Conservation (phyloP, 2,113 vertebrate genomes). For the pig (Sus scrofa) region DNA sequence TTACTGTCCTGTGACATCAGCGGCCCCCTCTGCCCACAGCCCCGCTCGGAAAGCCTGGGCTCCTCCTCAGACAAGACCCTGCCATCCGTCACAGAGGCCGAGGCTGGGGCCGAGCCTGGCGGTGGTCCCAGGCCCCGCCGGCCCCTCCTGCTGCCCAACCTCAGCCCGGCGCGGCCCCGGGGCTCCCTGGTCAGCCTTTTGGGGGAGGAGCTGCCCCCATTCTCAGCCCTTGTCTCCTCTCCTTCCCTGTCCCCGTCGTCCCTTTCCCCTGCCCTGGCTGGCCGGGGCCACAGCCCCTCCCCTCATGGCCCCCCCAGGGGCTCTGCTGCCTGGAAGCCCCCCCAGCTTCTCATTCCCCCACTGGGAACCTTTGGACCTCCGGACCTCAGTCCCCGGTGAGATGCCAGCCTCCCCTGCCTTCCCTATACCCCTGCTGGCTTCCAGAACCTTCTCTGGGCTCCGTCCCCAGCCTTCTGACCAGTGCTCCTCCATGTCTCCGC, state of each 20-base stretch:
- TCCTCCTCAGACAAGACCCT: constrained; percentile 88
- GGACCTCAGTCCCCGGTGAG: constrained; percentile 95
- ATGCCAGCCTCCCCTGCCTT: constrained; percentile 62
- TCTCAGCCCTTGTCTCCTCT: constrained; percentile 87
- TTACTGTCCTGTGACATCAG: background rate
- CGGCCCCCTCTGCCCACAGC: constrained; percentile 82
- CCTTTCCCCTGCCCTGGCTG: constrained; percentile 88
- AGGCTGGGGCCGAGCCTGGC: constrained; percentile 87
- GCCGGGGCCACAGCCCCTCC: constrained; percentile 88
- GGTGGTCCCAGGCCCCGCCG: constrained; percentile 85
- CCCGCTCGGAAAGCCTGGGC: constrained; percentile 83
- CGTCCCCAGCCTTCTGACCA: constrained; percentile 30
- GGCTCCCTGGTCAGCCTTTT: constrained; percentile 91
- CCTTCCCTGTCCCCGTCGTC: constrained; percentile 82
- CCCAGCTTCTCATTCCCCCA: constrained; percentile 93
- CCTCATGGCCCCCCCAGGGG: constrained; percentile 82
- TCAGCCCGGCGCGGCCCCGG: constrained; percentile 87
- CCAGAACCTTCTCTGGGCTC: constrained; percentile 74
- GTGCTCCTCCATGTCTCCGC: constrained; percentile 1
- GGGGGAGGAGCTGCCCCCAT: constrained; percentile 92
- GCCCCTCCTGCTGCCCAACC: constrained; percentile 89
- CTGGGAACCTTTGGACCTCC: constrained; percentile 90
- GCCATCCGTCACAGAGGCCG: constrained; percentile 90
- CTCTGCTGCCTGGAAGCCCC: constrained; percentile 85
- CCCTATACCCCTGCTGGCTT: constrained; percentile 54